These are phyloP conservation scores for Drosophila maculinotata DNA, from an alignment of 2,888 invertebrate genomes.

Conservation along the genomic window DNA sequence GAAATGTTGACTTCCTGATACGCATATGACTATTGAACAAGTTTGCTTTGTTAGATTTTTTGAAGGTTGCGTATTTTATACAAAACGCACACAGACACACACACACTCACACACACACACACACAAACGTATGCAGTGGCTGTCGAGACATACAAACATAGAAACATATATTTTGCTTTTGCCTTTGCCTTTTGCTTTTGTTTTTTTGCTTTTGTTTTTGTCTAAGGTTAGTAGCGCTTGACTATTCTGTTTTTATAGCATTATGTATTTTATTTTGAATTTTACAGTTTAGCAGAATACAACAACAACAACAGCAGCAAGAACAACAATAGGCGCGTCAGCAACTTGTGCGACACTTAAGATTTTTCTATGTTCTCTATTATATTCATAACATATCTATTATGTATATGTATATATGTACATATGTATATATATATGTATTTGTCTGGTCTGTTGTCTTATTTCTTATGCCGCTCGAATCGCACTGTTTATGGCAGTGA, in stretches of 20 bases:
- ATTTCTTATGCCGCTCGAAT: constrained; percentile 48
- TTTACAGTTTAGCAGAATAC: constrained; percentile 72
- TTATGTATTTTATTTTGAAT: constrained; percentile 67
- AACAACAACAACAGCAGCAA: constrained; percentile 37
- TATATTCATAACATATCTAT: constrained; percentile 21
- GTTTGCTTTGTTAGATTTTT: constrained; percentile 82
- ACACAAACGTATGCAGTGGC: constrained; percentile 38
- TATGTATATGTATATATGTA: background rate
- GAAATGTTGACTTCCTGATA: constrained; percentile 84
- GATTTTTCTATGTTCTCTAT: constrained; percentile 49
- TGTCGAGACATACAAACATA: constrained; percentile 36
- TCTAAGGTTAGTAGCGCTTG: constrained; percentile 65
- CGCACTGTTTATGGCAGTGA: constrained; percentile 64
- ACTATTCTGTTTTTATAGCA: constrained; percentile 60
- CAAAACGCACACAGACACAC: constrained; percentile 49
- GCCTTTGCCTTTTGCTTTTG: constrained; percentile 30
- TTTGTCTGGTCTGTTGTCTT: constrained; percentile 48
- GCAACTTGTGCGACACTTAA: constrained; percentile 52
- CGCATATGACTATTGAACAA: constrained; percentile 84
- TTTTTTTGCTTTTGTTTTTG: constrained; percentile 50
- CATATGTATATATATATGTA: background rate
- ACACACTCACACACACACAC: constrained; percentile 20
- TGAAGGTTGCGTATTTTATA: constrained; percentile 83
- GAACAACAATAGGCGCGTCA: constrained; percentile 42
- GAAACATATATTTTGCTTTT: constrained; percentile 45